These are phyloP conservation scores for Ostrea edulis DNA, from an alignment of 1,140 invertebrate genomes.

Conservation along the genomic window DNA sequence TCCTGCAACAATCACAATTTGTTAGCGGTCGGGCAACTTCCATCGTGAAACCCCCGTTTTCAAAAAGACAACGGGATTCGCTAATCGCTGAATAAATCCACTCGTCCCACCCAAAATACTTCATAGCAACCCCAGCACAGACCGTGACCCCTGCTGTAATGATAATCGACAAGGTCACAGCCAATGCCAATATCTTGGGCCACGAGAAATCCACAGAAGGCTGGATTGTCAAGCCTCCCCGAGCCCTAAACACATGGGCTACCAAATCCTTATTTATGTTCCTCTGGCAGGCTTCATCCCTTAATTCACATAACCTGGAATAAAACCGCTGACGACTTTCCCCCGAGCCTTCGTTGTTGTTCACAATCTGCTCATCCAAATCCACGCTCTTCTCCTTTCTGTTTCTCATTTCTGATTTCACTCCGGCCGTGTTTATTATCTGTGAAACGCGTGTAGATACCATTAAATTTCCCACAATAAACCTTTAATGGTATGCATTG, in stretches of 20 bases:
- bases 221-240: background rate
- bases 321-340: background rate
- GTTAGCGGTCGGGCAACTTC: slow-evolving; percentile 91
- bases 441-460: background rate
- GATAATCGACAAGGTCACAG: background rate
- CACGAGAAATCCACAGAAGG: background rate
- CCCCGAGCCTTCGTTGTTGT: background rate
- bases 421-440: background rate
- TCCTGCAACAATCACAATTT: slow-evolving; percentile 87
- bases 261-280: background rate
- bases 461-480: background rate
- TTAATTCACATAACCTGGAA: background rate
- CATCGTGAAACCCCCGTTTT: slow-evolving; percentile 91
- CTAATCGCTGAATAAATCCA: slow-evolving; percentile 31
- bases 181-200: background rate
- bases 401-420: background rate
- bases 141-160: slow-evolving; percentile 1
- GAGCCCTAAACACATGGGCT: background rate
- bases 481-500: background rate
- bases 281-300: background rate
- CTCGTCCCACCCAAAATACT: slow-evolving; percentile 38
- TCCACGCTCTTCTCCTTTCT: background rate
- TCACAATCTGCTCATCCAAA: background rate
- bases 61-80: slow-evolving; percentile 85
- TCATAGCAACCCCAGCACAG: slow-evolving; percentile 14